Base-by-base conservation (phyloP, 1,140 invertebrate species). In the Triops longicaudatus region DNA sequence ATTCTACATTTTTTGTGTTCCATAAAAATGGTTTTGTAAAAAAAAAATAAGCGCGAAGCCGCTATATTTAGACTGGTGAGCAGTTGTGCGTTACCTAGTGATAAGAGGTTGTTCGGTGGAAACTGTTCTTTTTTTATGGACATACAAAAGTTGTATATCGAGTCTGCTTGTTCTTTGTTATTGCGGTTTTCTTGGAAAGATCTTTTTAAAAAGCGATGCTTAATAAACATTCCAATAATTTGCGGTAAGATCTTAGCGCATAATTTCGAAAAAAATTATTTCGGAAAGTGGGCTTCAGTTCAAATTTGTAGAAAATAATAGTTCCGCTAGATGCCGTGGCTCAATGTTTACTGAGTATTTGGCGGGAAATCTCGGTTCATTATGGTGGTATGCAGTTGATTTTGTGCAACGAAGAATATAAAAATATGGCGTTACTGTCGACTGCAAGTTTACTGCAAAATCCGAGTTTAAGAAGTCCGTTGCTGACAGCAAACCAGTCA, bases 31-130 rank as follows among this genome's bases (percentile, higher is more conserved):
- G 50, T 63, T 63, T 63, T 63, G 50, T 63, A 63, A 63, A 63
- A 63, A 63, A 37, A 37, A 37, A n/a, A n/a, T n/a, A n/a, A 37
- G 31, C 31, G 9, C 50, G 10, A 17, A 63, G 50, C 50, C 22
- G 50, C 50, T 63, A 63, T 63, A 63, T 63, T 63, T 63, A 63
- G 50, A 63, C 50, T 63, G 50, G 50, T 63, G 50, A 63, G 50
- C 50, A 63, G 50, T 63, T 63, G 50, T 63, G 50, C 50, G 50
- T 63, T 63, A 63, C 50, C 50, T 63, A 63, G 50, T 63, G 50
- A 63, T 63, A 63, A 63, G 50, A 63, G 50, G 50, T 63, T 63
- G 50, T 63, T 63, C 50, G 50, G 50, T 63, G 50, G 50, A 63
- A 37, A 63, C 50, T 63, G 50, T 63, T 63, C 50, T 63, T 63